These are phyloP conservation scores for Todus mexicanus DNA, from an alignment of 2,797 vertebrate species.

Conservation along the genomic window DNA sequence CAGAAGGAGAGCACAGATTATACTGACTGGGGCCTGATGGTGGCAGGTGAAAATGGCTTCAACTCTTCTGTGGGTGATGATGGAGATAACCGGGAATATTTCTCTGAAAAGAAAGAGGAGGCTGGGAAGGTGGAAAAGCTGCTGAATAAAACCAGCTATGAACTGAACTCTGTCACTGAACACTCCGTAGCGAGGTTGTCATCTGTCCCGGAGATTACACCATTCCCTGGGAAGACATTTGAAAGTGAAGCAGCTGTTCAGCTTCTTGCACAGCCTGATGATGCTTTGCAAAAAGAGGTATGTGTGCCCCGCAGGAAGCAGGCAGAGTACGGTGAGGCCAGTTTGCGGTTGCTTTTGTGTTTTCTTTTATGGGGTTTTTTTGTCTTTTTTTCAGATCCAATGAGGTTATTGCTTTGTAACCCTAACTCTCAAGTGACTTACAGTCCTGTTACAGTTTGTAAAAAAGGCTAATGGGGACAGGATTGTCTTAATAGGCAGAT, in stretches of 20 bases:
- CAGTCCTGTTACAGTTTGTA: not conserved
- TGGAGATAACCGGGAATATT: conserved; percentile 19
- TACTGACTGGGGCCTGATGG: conserved; percentile 65
- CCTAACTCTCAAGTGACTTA: not conserved
- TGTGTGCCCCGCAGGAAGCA: not conserved
- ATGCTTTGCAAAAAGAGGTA: conserved; percentile 56
- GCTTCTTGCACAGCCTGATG: not conserved
- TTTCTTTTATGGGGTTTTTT: no score
- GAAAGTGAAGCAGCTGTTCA: conserved; percentile 7
- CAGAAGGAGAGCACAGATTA: conserved; percentile 53
- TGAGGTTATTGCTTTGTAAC: not conserved
- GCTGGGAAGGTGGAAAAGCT: not conserved
- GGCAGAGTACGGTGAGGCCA: not conserved
- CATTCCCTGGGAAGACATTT: not conserved
- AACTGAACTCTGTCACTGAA: not conserved
- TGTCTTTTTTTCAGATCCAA: not conserved
- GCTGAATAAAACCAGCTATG: not conserved
- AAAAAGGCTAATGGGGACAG: not conserved
- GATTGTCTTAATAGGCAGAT: not conserved
- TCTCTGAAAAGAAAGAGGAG: not conserved
- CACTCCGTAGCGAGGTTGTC: not conserved
- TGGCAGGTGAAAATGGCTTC: conserved; percentile 57
- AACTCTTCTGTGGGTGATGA: conserved; percentile 70
- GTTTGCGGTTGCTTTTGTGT: not conserved
- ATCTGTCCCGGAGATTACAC: not conserved